phyloP scores from a whole-genome alignment of 2,888 invertebrate genomes.

The Tipula unca region DNA sequence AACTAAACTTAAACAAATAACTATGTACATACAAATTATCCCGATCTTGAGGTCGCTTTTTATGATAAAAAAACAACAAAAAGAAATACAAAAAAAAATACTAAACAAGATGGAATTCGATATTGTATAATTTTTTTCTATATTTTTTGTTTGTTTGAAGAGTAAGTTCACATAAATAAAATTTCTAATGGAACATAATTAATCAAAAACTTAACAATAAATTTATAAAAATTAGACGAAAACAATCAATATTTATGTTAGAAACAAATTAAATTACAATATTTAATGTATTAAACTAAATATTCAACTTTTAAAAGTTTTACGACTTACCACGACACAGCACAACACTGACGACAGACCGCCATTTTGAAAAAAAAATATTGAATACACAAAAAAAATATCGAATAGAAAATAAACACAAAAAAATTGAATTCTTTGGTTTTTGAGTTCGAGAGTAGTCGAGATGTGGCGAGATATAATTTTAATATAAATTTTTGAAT shows the following conservation, averaged over 20 bases:
- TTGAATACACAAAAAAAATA: background rate
- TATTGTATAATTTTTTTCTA: background rate
- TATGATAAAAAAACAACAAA: background rate
- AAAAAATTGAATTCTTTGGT: background rate
- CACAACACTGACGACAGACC: slow-evolving; percentile 94
- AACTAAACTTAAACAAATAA: background rate
- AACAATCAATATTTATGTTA: background rate
- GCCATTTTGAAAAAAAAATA: slow-evolving; percentile 61
- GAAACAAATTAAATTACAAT: background rate
- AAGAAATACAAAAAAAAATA: background rate
- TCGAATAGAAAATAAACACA: background rate
- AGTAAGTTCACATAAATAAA: background rate
- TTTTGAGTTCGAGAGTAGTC: background rate
- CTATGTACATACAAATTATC: background rate
- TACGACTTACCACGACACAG: slow-evolving; percentile 86
- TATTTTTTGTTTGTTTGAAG: background rate
- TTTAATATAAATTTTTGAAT: background rate
- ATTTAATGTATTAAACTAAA: background rate
- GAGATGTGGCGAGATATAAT: background rate
- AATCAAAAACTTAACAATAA: background rate
- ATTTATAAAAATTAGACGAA: background rate
- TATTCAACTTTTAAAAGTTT: slow-evolving; percentile 20
- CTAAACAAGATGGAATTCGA: background rate
- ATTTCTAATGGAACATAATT: background rate
- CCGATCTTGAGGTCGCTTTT: background rate